These are phyloP conservation scores for Chanos chanos DNA, from an alignment of 2,797 vertebrate genomes.

Conservation along the genomic window DNA sequence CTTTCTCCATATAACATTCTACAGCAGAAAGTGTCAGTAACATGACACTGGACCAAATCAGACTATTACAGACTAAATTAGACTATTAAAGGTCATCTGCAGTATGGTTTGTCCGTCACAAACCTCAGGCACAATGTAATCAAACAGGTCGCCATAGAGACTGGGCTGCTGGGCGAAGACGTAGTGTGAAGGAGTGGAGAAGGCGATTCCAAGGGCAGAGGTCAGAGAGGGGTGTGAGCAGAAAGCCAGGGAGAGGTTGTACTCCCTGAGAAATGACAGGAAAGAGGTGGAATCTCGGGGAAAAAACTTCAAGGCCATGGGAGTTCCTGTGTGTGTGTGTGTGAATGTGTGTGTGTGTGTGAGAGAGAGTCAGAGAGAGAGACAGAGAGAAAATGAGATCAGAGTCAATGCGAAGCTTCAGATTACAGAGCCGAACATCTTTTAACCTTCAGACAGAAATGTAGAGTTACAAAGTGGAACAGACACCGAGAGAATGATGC, in stretches of 20 bases:
- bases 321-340: conserved; percentile 72
- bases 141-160: conserved; percentile 83
- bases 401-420: no score
- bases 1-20: no score
- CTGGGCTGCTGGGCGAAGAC: conserved; percentile 86
- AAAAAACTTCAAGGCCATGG: conserved; percentile 89
- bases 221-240: conserved; percentile 82
- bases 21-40: no score
- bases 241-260: conserved; percentile 84
- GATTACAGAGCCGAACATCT: no score
- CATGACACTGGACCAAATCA: no score
- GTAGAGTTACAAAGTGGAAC: no score
- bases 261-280: conserved; percentile 85
- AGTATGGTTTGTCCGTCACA: neutral
- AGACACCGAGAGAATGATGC: no score
- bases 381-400: neutral
- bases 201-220: conserved; percentile 82
- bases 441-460: no score
- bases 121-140: conserved; percentile 87
- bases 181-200: conserved; percentile 81
- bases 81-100: neutral
- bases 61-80: neutral
- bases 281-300: conserved; percentile 80
- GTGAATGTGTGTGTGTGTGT: neutral
- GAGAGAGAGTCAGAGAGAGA: neutral